Conservation (phyloP, 2,888 invertebrate genomes). For the Cyclophora albipunctata region DNA sequence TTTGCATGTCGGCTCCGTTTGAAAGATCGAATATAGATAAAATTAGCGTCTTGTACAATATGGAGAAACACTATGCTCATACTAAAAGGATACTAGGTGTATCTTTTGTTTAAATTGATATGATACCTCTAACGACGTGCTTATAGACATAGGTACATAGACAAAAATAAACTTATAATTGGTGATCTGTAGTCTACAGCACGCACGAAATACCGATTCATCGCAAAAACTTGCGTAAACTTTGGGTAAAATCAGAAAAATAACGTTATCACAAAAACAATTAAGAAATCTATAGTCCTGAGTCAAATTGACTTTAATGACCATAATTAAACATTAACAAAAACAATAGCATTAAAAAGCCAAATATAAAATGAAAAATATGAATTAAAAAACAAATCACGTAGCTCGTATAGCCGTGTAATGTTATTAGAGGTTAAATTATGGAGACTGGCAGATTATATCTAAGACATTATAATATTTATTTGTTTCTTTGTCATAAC, state of each 20-base stretch:
- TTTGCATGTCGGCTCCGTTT: constrained; percentile 24
- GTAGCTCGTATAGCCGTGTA: constrained; percentile 63
- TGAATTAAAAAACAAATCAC: constrained; percentile 47
- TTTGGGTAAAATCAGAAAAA: too few species aligned
- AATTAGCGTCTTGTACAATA: constrained; percentile 12
- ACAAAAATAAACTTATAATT: neutral
- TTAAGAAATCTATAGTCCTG: too few species aligned
- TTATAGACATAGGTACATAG: neutral
- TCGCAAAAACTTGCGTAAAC: too few species aligned
- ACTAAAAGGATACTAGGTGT: too few species aligned
- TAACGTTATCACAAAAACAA: too few species aligned
- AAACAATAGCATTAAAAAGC: constrained; percentile 1
- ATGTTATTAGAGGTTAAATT: constrained; percentile 46
- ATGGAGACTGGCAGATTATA: constrained; percentile 59
- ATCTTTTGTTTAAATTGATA: too few species aligned
- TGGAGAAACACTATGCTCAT: too few species aligned
- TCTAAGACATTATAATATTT: constrained; percentile 50
- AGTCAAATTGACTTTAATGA: too few species aligned
- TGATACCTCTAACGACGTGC: too few species aligned
- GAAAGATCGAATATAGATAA: constrained; percentile 17
- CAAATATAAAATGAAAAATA: constrained; percentile 6
- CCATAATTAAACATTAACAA: too few species aligned
- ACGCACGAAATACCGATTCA: too few species aligned
- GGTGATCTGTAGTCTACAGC: too few species aligned
- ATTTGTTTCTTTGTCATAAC: constrained; percentile 62